Percentiles rank a stretch among this genome's conserved stretches.
These are phyloP conservation scores for Galemys pyrenaicus DNA, from an alignment of 2,113 vertebrate species.

Conservation along the genomic window DNA sequence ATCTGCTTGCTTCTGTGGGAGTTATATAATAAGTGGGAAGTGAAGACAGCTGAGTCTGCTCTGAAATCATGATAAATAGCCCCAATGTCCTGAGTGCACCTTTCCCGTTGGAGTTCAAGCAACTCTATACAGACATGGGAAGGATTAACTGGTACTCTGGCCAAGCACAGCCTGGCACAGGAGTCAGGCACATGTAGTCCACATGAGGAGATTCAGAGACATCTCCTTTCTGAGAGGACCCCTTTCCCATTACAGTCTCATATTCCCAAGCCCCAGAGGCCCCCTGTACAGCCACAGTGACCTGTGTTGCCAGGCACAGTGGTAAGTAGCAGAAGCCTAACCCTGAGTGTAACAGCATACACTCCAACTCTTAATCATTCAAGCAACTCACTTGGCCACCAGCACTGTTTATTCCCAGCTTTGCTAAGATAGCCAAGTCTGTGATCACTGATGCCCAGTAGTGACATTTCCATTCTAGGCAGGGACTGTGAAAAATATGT, in stretches of 20 bases:
- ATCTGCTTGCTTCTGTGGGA: constrained; percentile 27
- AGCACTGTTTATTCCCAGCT: constrained; percentile 67
- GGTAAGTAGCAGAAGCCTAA: constrained; percentile 47
- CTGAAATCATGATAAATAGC: constrained; percentile 58
- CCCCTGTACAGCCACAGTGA: constrained; percentile 36
- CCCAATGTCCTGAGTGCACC: not conserved
- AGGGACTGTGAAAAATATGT: constrained; percentile 67
- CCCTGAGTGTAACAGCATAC: constrained; percentile 52
- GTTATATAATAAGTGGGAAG: constrained; percentile 63
- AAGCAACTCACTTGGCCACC: constrained; percentile 60
- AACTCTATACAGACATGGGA: not conserved
- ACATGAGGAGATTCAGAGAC: constrained; percentile 30
- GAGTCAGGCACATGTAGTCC: not conserved
- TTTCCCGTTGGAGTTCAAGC: not conserved
- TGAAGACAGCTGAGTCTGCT: constrained; percentile 41
- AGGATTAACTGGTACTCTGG: not conserved
- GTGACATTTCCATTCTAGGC: constrained; percentile 70
- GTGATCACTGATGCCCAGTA: constrained; percentile 72
- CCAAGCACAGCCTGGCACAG: not conserved
- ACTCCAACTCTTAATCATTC: constrained; percentile 53
- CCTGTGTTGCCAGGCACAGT: constrained; percentile 68
- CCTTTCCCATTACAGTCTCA: not conserved
- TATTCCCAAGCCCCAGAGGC: constrained; percentile 60
- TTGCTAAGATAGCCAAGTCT: constrained; percentile 68
- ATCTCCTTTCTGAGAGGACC: not conserved